Conservation (phyloP, 2,888 invertebrate species). For the Synergus japonicus region DNA sequence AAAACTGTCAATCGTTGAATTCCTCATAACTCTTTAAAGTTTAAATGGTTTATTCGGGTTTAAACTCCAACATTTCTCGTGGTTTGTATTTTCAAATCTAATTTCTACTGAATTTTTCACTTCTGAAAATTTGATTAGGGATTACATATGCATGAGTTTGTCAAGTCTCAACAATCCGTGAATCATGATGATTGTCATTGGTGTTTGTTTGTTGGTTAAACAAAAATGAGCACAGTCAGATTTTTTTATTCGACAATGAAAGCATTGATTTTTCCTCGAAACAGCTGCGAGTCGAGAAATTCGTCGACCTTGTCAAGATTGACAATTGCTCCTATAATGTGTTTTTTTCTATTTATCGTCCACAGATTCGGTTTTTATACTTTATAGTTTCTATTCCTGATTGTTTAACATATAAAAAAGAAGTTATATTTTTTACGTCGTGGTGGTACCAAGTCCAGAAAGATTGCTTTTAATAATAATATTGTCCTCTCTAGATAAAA, state of each 20-base stretch:
- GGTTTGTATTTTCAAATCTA: background rate
- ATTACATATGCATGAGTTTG: background rate
- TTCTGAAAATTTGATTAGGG: background rate
- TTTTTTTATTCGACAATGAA: conserved; percentile 14
- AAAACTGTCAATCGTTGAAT: background rate
- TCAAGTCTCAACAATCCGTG: background rate
- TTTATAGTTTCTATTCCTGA: background rate
- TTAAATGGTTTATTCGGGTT: background rate
- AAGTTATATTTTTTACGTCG: too few species aligned
- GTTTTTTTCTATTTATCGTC: background rate
- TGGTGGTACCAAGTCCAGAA: too few species aligned
- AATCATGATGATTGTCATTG: conserved; percentile 8
- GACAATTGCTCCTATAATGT: background rate
- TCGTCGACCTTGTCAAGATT: conserved; percentile 12
- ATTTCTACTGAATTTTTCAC: background rate
- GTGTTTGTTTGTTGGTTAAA: background rate
- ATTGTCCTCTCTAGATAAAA: background rate
- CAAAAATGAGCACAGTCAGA: background rate
- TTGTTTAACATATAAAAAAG: too few species aligned
- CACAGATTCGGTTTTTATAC: background rate
- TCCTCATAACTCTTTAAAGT: conserved; percentile 14
- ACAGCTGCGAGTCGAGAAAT: background rate
- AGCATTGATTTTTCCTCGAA: background rate
- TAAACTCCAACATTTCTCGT: background rate
- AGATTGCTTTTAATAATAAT: background rate